These are phyloP conservation scores for Aphelocoma coerulescens DNA, from an alignment of 2,113 vertebrate species.

Conservation along the genomic window DNA sequence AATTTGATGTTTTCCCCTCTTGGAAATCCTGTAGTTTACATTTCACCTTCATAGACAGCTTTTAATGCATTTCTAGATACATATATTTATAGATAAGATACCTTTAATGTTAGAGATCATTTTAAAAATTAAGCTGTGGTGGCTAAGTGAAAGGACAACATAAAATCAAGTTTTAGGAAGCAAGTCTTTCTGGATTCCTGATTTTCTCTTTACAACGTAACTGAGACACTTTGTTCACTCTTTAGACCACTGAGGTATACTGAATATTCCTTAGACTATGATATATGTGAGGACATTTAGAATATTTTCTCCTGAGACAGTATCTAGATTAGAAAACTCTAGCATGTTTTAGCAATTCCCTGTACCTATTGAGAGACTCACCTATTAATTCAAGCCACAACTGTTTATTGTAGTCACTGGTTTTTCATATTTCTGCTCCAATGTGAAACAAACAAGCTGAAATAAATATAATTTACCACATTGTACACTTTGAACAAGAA, in stretches of 20 bases:
- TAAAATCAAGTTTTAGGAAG: background rate
- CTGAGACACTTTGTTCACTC: background rate
- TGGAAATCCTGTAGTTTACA: background rate
- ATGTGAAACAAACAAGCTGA: background rate
- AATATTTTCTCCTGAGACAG: background rate
- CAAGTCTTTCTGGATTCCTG: background rate
- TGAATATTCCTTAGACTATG: constrained; percentile 1
- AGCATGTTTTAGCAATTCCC: background rate
- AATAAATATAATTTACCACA: background rate
- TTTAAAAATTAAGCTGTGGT: background rate
- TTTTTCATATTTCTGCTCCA: background rate
- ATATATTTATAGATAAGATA: background rate
- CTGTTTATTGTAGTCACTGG: background rate
- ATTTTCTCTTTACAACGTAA: background rate
- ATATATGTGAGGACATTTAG: background rate
- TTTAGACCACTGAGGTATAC: background rate
- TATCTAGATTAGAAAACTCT: background rate
- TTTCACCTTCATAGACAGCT: background rate
- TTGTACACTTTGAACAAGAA: background rate
- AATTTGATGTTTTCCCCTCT: background rate
- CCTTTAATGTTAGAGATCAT: background rate
- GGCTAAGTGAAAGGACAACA: background rate
- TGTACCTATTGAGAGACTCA: background rate
- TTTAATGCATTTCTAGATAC: background rate
- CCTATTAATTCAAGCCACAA: background rate